Evolutionary conservation across 2,888 invertebrate genomes (phyloP), one percentile per base, ranked within the genome.

Genomic region (Callosobruchus maculatus): DNA sequence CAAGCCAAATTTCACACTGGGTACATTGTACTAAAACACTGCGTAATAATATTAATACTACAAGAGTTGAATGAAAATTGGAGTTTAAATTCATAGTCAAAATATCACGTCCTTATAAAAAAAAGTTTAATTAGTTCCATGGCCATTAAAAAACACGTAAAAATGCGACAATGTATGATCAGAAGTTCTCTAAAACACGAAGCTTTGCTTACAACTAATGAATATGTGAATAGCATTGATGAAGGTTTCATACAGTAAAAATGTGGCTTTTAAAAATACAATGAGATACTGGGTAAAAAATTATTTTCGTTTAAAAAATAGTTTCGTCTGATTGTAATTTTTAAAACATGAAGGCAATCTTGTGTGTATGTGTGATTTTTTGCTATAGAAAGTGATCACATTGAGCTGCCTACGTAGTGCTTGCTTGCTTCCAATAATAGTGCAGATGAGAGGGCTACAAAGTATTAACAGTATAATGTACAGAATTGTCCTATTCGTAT

Each of bases 221-320:
- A 49, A 49, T 49, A 49, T 49, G 49, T 7, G 49, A 49, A 49
- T 1, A 49, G 49, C 49, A 49, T 49, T 18, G 49, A 49, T 49
- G 13, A 49, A 49, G 49, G 18, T 49, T 49, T 7, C 9, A 49
- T 49, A 49, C 18, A 49, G 49, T 49, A 49, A 49, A 49, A 49
- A 49, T 49, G 49, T 49, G 49, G 49, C 49, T 49, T 49, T 1
- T 49, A 49, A 49, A 49, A 49, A 49, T 74, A 74, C 66, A 76
- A 72, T 49, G 49, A 49, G 49, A 49, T 49, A 49, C 13, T 74
- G 71, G 74, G 77, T 77, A 77, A 76, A 77, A 77, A 77, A 77
- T 77, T 77, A 77, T 76, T 75, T 77, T 71, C 72, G 73, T 77
- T 74, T 72, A 74, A 77, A 77, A 77, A 77, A 77, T 77, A 80